Evolutionary conservation across 2,888 invertebrate genomes (phyloP).

Genomic region (Leptura quadrifasciata): DNA sequence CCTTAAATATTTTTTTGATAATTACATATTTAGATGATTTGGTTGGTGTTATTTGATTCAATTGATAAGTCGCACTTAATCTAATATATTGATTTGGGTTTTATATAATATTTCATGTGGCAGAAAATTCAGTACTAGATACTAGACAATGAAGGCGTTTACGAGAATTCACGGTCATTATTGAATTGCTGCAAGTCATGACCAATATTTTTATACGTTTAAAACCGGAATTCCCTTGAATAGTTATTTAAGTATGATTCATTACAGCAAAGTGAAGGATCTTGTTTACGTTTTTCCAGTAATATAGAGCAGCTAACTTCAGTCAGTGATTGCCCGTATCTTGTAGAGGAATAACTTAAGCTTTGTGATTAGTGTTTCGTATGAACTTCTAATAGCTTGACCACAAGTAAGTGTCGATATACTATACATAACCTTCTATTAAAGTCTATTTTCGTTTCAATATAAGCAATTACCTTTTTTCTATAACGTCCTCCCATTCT

Average conservation of each 20-base stretch:
- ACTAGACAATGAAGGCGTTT: not conserved
- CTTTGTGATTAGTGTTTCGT: not conserved
- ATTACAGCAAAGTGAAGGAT: slow-evolving; percentile 42
- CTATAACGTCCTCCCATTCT: not conserved
- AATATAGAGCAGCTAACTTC: slow-evolving; percentile 15
- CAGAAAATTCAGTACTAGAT: not conserved
- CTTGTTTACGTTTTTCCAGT: slow-evolving; percentile 23
- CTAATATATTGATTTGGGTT: not conserved
- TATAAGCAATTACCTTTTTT: not conserved
- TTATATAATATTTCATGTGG: not conserved
- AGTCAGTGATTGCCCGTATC: not conserved
- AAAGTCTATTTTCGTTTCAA: not conserved
- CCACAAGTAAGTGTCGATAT: not conserved
- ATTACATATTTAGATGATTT: too few relatives aligned
- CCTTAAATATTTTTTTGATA: too few relatives aligned
- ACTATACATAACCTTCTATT: not conserved
- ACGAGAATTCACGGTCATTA: slow-evolving; percentile 29
- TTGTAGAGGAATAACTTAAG: not conserved
- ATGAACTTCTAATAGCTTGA: not conserved
- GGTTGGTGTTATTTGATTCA: not conserved
- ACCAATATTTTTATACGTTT: slow-evolving; percentile 40
- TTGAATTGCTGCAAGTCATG: slow-evolving; percentile 41
- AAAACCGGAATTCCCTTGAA: slow-evolving; percentile 55
- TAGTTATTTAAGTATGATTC: slow-evolving; percentile 47
- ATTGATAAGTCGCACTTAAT: not conserved